phyloP scores from a whole-genome alignment of 2,888 invertebrate genomes.

The Luffia ferchaultella region DNA sequence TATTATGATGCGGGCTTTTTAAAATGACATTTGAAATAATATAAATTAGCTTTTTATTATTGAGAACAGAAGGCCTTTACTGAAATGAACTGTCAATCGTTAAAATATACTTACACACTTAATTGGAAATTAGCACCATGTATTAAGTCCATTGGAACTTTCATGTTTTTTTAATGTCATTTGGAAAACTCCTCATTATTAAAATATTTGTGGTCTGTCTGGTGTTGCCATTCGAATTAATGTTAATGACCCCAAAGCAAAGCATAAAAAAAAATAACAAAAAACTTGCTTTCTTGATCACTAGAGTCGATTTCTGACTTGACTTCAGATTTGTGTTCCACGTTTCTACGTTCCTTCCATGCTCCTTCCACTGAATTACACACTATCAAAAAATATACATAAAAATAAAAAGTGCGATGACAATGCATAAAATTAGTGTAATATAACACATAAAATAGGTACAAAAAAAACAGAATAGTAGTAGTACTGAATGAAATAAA shows the following conservation, averaged over 20 bases:
- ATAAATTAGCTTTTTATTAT: too few relatives aligned
- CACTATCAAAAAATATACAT: slow-evolving; percentile 23
- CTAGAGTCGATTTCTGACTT: slow-evolving; percentile 17
- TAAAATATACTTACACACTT: too few relatives aligned
- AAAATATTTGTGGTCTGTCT: too few relatives aligned
- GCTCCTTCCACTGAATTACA: slow-evolving; percentile 33
- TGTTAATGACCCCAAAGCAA: slow-evolving; percentile 2
- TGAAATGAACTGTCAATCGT: too few relatives aligned
- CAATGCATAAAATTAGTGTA: slow-evolving; percentile 12
- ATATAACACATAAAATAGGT: slow-evolving; percentile 5
- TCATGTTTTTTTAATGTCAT: too few relatives aligned
- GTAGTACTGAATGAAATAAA: neutral
- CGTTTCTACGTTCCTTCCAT: slow-evolving; percentile 22
- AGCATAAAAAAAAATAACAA: slow-evolving; percentile 21
- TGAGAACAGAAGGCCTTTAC: too few relatives aligned
- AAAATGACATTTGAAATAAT: too few relatives aligned
- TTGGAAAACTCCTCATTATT: too few relatives aligned
- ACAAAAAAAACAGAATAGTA: neutral
- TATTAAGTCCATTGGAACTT: too few relatives aligned
- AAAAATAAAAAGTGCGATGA: slow-evolving; percentile 4
- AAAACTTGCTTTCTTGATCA: slow-evolving; percentile 53
- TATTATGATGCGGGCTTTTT: too few relatives aligned
- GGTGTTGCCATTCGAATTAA: neutral
- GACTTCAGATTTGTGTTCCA: slow-evolving; percentile 32
- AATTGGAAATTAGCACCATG: too few relatives aligned